Evolutionary conservation across 2,888 invertebrate species (phyloP).

Genomic region (Phyto melanocephala): DNA sequence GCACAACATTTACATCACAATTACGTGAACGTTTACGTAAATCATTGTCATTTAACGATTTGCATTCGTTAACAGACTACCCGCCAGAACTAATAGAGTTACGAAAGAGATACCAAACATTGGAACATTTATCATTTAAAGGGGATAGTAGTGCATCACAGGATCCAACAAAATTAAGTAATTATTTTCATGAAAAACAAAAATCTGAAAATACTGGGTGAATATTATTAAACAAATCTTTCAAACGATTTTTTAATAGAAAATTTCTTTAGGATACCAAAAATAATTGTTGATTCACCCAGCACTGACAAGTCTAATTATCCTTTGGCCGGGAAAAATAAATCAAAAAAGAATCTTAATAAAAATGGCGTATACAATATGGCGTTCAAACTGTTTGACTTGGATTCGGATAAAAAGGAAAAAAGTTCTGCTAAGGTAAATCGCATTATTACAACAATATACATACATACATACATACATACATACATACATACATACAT

Average conservation of each 20-base stretch:
- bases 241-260: not conserved
- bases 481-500: too few relatives aligned
- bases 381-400: conserved; percentile 69
- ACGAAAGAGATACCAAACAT: conserved; percentile 33
- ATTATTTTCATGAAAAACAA: conserved; percentile 65
- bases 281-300: conserved; percentile 71
- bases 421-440: conserved; percentile 40
- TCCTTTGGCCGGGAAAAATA: conserved; percentile 63
- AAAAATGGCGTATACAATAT: conserved; percentile 45
- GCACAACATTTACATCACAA: conserved; percentile 59
- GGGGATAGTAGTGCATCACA: conserved; percentile 34
- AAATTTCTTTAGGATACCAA: conserved; percentile 65
- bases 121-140: conserved; percentile 49
- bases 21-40: conserved; percentile 70
- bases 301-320: conserved; percentile 27
- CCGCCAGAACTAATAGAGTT: conserved; percentile 25
- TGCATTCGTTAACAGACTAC: conserved; percentile 61
- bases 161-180: conserved; percentile 64
- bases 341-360: conserved; percentile 38
- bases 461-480: too few relatives aligned
- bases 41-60: conserved; percentile 73
- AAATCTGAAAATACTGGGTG: conserved; percentile 30
- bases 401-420: conserved; percentile 56
- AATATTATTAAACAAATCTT: not conserved
- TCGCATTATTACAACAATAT: too few relatives aligned